phyloP scores from a whole-genome alignment of 2,113 vertebrate species.

The Psittacus erithacus region DNA sequence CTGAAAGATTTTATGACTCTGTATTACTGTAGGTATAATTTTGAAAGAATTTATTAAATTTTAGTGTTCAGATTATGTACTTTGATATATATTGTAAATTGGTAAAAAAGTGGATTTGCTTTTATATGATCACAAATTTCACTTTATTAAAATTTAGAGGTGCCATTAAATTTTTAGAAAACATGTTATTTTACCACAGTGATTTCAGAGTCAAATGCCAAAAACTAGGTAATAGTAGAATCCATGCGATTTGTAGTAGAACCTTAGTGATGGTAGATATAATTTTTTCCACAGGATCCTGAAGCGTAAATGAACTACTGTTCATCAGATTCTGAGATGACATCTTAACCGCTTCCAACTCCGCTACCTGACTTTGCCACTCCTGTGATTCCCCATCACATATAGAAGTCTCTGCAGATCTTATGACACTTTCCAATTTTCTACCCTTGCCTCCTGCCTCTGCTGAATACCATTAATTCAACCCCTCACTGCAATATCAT shows the following conservation, averaged over 20 bases:
- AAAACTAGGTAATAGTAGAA: neutral
- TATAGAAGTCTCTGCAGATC: neutral
- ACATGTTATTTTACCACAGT: neutral
- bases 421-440: no score
- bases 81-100: neutral
- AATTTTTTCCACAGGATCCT: neutral
- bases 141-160: neutral
- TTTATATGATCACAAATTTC: neutral
- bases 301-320: neutral
- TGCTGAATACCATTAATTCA: neutral
- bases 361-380: neutral
- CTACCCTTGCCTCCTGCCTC: neutral
- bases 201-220: neutral
- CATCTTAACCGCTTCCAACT: neutral
- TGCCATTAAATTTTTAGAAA: neutral
- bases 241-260: neutral
- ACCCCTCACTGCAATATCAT: neutral
- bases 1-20: neutral
- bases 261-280: neutral
- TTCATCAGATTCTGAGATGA: neutral
- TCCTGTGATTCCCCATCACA: neutral
- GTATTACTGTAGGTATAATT: neutral
- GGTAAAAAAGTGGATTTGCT: neutral
- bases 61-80: neutral
- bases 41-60: neutral